Evolutionary conservation across 2,113 vertebrate genomes (phyloP).

Genomic region (Silurus asotus): DNA sequence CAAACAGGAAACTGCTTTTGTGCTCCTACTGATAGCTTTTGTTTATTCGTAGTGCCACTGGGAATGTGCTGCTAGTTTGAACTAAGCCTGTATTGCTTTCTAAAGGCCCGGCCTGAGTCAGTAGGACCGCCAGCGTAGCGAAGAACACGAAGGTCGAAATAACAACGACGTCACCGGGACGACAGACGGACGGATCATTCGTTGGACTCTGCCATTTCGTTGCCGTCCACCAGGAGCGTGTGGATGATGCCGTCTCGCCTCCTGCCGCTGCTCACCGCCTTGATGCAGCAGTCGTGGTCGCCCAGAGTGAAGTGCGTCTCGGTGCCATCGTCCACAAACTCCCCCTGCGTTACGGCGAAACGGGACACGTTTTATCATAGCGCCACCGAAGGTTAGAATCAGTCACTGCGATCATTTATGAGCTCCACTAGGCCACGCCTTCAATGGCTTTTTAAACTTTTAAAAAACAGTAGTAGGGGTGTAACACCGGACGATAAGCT

Average conservation of each 20-base stretch:
- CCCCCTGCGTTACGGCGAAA: constrained; percentile 75
- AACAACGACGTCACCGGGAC: neutral
- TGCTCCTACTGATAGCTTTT: neutral
- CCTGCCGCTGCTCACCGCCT: constrained; percentile 96
- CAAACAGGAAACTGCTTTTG: neutral
- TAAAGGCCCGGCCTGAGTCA: constrained; percentile 6
- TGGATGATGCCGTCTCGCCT: constrained; percentile 93
- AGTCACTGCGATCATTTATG: neutral
- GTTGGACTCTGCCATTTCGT: constrained; percentile 82
- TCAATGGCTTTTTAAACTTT: too few relatives aligned
- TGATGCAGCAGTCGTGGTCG: constrained; percentile 90
- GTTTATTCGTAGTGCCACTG: neutral
- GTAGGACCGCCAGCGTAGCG: neutral
- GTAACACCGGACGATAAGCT: too few relatives aligned
- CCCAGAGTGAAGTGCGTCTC: constrained; percentile 93
- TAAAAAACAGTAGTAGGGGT: too few relatives aligned
- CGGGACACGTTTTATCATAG: neutral
- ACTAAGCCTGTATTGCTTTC: constrained; percentile 12
- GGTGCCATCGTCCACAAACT: constrained; percentile 98
- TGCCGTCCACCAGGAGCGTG: constrained; percentile 86
- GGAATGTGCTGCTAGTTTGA: neutral
- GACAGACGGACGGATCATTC: constrained; percentile 68
- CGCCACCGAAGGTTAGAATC: neutral
- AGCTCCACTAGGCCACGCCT: neutral
- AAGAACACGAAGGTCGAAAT: constrained; percentile 11